These are phyloP conservation scores for Meloidogyne chitwoodi DNA, from an alignment of 1,140 invertebrate genomes.

Conservation along the genomic window DNA sequence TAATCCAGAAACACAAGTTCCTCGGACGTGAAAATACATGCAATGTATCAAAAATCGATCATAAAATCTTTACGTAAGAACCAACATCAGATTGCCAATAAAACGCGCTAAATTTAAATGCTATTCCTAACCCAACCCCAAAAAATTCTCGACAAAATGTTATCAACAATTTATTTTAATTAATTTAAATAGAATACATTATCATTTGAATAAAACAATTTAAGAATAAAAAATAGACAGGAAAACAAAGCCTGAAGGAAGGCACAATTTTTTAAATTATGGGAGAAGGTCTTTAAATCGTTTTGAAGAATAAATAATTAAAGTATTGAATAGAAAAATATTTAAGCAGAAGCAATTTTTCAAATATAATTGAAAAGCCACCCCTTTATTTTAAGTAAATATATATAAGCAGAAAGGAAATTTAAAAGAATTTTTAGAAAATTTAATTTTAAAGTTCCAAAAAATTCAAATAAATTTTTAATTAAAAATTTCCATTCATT, in stretches of 20 bases:
- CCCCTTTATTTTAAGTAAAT: neutral
- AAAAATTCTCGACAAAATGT: neutral
- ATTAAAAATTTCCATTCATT: neutral
- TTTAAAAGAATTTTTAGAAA: neutral
- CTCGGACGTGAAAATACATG: no score
- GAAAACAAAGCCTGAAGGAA: neutral
- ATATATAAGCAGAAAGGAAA: neutral
- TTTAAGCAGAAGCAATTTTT: neutral
- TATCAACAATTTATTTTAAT: neutral
- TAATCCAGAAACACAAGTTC: neutral
- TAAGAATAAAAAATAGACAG: neutral
- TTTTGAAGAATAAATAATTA: neutral
- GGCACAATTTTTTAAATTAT: neutral
- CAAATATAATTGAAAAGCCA: neutral
- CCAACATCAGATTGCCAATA: neutral
- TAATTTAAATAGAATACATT: neutral
- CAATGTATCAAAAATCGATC: neutral
- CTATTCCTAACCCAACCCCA: neutral
- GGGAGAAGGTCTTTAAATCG: neutral
- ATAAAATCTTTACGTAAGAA: neutral
- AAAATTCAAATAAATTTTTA: neutral
- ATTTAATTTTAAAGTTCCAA: neutral
- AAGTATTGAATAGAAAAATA: neutral
- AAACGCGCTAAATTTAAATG: neutral
- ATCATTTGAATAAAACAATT: neutral